A percentile compares a stretch with the other conserved stretches of the same genome.
Evolutionary conservation across 1,140 invertebrate genomes (phyloP).

Genomic region (Monochamus saltuarius): DNA sequence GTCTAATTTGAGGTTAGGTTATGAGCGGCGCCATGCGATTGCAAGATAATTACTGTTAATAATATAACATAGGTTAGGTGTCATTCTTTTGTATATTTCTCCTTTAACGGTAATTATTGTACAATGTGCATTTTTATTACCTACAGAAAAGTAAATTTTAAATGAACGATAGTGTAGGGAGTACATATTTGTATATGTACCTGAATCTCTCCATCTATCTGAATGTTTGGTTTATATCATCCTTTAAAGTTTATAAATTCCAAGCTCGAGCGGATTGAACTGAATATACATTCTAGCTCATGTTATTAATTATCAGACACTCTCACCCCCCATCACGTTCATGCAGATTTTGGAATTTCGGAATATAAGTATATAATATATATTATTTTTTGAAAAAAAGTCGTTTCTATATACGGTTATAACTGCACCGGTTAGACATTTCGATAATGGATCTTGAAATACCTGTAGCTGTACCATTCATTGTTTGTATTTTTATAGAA

Average conservation of each 20-base stretch:
- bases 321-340: too few relatives aligned
- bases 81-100: conserved; percentile 19
- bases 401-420: too few relatives aligned
- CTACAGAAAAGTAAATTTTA: conserved; percentile 21
- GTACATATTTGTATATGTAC: conserved; percentile 14
- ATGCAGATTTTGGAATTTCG: too few relatives aligned
- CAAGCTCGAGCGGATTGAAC: too few relatives aligned
- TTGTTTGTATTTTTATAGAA: conserved; percentile 23
- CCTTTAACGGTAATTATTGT: conserved; percentile 17
- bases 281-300: too few relatives aligned
- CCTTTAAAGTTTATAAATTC: too few relatives aligned
- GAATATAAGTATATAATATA: too few relatives aligned
- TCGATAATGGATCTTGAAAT: too few relatives aligned
- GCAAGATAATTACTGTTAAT: conserved; percentile 24
- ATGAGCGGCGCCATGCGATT: conserved; percentile 15
- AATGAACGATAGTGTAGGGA: conserved; percentile 8
- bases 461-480: conserved; percentile 14
- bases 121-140: conserved; percentile 17
- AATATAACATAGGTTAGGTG: conserved; percentile 20
- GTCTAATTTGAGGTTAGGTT: conserved; percentile 16
- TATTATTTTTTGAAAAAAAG: too few relatives aligned
- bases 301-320: too few relatives aligned
- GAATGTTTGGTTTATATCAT: conserved; percentile 5
- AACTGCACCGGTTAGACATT: too few relatives aligned
- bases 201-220: conserved; percentile 15